Evolutionary conservation across 2,888 invertebrate genomes (phyloP).

Genomic region (Lepidocyrtinus sp.): DNA sequence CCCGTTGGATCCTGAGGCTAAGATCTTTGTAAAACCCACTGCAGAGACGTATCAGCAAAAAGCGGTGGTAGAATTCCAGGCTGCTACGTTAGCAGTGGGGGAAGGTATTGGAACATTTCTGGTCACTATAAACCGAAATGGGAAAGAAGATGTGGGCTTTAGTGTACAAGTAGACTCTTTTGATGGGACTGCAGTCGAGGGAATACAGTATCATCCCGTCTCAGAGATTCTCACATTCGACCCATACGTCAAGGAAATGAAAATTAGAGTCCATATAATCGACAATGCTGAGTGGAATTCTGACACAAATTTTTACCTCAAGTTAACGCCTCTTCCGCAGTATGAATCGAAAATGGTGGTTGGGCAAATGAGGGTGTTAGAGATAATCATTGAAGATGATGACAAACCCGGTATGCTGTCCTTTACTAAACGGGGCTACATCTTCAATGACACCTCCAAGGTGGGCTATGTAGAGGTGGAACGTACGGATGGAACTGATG

Average conservation of each 20-base stretch:
- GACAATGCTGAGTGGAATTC: constrained; percentile 77
- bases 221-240: constrained; percentile 21
- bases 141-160: constrained; percentile 73
- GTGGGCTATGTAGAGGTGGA: constrained; percentile 73
- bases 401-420: constrained; percentile 76
- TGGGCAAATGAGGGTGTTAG: constrained; percentile 75
- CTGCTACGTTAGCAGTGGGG: constrained; percentile 75
- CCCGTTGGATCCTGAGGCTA: neutral
- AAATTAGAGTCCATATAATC: constrained; percentile 72
- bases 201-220: constrained; percentile 23
- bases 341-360: constrained; percentile 70
- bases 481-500: constrained; percentile 75
- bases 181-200: constrained; percentile 74
- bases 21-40: neutral
- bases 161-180: constrained; percentile 75
- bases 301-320: constrained; percentile 77
- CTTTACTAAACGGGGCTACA: constrained; percentile 75
- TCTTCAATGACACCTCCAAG: constrained; percentile 75
- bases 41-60: no score
- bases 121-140: constrained; percentile 73
- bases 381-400: constrained; percentile 77
- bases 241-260: constrained; percentile 31
- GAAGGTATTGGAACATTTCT: constrained; percentile 74
- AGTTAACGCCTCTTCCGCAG: constrained; percentile 71
- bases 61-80: constrained; percentile 75